Conservation (phyloP, 2,797 vertebrate genomes). For the Balearica regulorum region DNA sequence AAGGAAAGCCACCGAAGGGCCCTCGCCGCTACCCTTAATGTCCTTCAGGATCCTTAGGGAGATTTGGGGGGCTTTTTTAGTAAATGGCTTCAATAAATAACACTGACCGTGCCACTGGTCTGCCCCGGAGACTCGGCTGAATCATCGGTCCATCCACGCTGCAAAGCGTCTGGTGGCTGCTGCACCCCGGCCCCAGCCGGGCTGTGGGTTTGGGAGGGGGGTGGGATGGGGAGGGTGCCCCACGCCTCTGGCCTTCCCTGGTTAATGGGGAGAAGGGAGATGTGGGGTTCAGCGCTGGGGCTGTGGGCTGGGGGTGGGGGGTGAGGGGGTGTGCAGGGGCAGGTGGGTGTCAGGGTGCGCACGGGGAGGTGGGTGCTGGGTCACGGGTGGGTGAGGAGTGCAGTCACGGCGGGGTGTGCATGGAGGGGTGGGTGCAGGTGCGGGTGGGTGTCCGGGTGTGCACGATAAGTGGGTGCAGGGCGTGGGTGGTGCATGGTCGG, state of each 20-base stretch:
- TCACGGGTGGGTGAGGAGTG: no score
- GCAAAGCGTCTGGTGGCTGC: no score
- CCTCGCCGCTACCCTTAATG: accelerated
- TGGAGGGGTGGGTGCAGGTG: accelerated
- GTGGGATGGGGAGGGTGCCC: neutral
- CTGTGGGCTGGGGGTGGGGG: neutral
- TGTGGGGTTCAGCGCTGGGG: neutral
- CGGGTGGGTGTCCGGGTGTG: accelerated
- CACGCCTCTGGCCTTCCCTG: accelerated
- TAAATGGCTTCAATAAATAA: neutral
- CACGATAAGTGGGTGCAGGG: neutral
- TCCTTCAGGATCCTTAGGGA: neutral
- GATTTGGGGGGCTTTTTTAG: neutral
- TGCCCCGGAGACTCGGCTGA: accelerated
- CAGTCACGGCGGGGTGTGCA: neutral
- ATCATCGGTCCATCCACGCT: accelerated
- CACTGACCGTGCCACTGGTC: neutral
- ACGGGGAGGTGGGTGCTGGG: neutral
- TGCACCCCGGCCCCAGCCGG: accelerated
- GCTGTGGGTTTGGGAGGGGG: neutral
- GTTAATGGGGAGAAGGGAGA: neutral
- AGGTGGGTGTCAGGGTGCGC: neutral
- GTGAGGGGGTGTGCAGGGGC: neutral
- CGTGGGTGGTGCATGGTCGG: accelerated
- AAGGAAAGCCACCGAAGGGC: neutral